Base-by-base conservation (phyloP, 2,797 vertebrate genomes). In the Cyclopterus lumpus region DNA sequence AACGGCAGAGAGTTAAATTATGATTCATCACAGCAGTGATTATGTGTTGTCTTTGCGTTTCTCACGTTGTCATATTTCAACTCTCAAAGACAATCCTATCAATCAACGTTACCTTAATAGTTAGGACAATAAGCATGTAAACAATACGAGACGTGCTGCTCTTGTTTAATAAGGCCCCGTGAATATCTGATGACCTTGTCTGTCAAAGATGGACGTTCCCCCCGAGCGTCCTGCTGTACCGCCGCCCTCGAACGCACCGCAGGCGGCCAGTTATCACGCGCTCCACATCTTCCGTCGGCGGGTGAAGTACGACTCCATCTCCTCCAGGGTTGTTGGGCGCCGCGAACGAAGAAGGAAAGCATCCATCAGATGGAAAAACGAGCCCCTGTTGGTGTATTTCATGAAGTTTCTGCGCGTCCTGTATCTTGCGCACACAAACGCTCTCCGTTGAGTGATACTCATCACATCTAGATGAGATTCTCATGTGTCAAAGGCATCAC, bases 131-230 rank as follows among this genome's bases (percentile, higher is more conserved):
- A n/a, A n/a, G n/a, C n/a, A n/a, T n/a, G n/a, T n/a, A n/a, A n/a
- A n/a, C n/a, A n/a, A n/a, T n/a, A n/a, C n/a, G n/a, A n/a, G n/a
- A n/a, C n/a, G 24, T 73, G 84, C 69, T 51, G 59, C 76, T 36
- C 73, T 73, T 79, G 57, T 82, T 87, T 88, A 84, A 91, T 90
- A 84, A 85, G 61, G 67, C 59, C 34, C 53, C 28, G 69, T 82
- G 69, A 85, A 83, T 87, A 80, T 82, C 80, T 78, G 86, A 86
- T 82, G 81, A 89, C 80, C 74, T 77, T 64, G 71, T 75, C 65
- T 34, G 30, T 68, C 61, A 54, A 79, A 78, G 65, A 87, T 48
- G 55, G 71, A 63, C 38, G 78, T 80, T 82, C 9, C 36, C 36
- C 36, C 57, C 3, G 15, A 60, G 40, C 20, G 10, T 64, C 59